Conservation (phyloP, 2,888 invertebrate genomes). For the Pachycephus smyrnensis region DNA sequence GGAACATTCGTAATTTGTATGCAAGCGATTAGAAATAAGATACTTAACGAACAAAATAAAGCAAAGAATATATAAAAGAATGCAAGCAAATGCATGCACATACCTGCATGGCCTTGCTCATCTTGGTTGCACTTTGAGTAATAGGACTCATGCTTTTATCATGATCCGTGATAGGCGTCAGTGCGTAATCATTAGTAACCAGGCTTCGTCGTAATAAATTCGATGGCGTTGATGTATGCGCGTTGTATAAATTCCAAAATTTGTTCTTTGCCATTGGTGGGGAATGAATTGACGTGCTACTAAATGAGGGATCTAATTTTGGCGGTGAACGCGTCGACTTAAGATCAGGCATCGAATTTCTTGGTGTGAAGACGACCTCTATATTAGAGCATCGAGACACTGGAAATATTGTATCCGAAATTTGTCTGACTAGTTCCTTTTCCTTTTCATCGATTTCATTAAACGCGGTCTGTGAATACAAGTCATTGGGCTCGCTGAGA, state of each 20-base stretch:
- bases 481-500: constrained; percentile 51
- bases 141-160: constrained; percentile 90
- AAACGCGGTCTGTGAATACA: constrained; percentile 40
- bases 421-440: constrained; percentile 40
- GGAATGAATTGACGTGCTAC: constrained; percentile 18
- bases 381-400: constrained; percentile 30
- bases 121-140: constrained; percentile 86
- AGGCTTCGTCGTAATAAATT: constrained; percentile 57
- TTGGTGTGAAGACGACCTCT: constrained; percentile 33
- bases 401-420: constrained; percentile 45
- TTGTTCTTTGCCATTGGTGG: constrained; percentile 52
- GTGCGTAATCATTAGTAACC: constrained; percentile 59
- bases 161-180: constrained; percentile 70
- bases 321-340: constrained; percentile 8
- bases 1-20: neutral
- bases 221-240: constrained; percentile 63
- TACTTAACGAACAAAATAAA: neutral
- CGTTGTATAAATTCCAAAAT: constrained; percentile 50
- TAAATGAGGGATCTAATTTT: constrained; percentile 12
- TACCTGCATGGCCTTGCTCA: constrained; percentile 93
- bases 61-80: constrained; percentile 16
- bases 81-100: constrained; percentile 41
- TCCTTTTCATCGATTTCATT: constrained; percentile 15
- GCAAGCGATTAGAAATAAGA: neutral
- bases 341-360: constrained; percentile 19